Conservation (phyloP, 2,888 invertebrate genomes). For the Macaria liturata region DNA sequence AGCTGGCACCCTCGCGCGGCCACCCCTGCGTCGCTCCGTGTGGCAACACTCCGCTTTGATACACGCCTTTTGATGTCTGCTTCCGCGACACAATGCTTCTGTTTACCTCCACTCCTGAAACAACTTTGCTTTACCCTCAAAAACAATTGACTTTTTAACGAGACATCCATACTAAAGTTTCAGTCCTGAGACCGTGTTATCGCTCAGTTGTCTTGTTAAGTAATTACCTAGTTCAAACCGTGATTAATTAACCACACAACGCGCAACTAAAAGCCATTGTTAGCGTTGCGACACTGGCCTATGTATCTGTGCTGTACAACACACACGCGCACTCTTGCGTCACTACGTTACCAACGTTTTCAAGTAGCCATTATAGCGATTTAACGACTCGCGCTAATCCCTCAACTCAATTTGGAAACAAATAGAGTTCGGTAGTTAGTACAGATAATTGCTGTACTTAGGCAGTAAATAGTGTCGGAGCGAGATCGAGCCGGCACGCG, state of each 20-base stretch:
- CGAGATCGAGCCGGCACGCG: conserved; percentile 7
- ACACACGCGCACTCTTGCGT: conserved; percentile 6
- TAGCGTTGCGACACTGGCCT: neutral
- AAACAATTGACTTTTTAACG: conserved; percentile 58
- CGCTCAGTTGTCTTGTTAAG: neutral
- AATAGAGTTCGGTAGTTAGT: conserved; percentile 22
- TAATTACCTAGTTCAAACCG: neutral
- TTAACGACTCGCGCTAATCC: conserved; percentile 18
- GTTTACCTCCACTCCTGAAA: conserved; percentile 64
- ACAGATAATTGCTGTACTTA: conserved; percentile 28
- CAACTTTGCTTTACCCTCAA: conserved; percentile 56
- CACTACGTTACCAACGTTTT: conserved; percentile 12
- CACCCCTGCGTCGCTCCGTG: conserved; percentile 57
- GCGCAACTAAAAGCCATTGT: neutral
- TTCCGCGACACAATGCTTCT: conserved; percentile 66
- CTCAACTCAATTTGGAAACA: conserved; percentile 21
- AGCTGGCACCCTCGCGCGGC: conserved; percentile 60
- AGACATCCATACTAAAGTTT: conserved; percentile 38
- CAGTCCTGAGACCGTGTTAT: neutral
- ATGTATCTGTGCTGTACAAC: conserved; percentile 1
- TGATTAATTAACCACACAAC: neutral
- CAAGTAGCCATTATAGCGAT: conserved; percentile 17
- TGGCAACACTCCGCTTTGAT: conserved; percentile 71
- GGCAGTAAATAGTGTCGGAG: conserved; percentile 35
- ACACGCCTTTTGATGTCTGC: conserved; percentile 76